Evolutionary conservation across 2,797 vertebrate genomes (phyloP).

Genomic region (Chelon auratus): DNA sequence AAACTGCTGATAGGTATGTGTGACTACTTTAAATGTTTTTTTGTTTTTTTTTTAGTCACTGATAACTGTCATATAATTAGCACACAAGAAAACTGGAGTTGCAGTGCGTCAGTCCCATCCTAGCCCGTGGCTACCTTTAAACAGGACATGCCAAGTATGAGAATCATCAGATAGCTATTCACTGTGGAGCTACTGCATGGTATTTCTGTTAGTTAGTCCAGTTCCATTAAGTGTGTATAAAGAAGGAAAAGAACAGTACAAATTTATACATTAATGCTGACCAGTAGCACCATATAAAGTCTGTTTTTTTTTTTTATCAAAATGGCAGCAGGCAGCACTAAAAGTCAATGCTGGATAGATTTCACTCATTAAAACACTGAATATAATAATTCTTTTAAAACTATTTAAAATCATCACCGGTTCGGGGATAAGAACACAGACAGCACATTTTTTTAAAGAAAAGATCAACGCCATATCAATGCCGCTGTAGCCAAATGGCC

Average conservation of each 20-base stretch:
- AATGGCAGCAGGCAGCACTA: not conserved
- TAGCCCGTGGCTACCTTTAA: not conserved
- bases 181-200: not conserved
- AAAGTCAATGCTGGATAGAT: not conserved
- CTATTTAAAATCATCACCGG: not conserved
- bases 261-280: not conserved
- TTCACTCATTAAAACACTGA: not conserved
- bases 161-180: not conserved
- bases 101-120: not conserved
- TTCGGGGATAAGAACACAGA: constrained; percentile 13
- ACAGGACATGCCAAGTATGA: not conserved
- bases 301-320: not conserved
- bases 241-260: not conserved
- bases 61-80: no score
- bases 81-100: no score
- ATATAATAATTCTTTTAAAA: not conserved
- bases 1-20: not conserved
- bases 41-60: no score
- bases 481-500: no score
- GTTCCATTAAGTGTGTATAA: not conserved
- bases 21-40: no score
- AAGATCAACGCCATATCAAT: no score
- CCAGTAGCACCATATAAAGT: constrained; percentile 16
- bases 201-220: not conserved
- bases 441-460: no score